A percentile compares a stretch with the other conserved stretches of the same genome.
Evolutionary conservation across 1,140 invertebrate genomes (phyloP).

Genomic region (Ylistrum balloti): DNA sequence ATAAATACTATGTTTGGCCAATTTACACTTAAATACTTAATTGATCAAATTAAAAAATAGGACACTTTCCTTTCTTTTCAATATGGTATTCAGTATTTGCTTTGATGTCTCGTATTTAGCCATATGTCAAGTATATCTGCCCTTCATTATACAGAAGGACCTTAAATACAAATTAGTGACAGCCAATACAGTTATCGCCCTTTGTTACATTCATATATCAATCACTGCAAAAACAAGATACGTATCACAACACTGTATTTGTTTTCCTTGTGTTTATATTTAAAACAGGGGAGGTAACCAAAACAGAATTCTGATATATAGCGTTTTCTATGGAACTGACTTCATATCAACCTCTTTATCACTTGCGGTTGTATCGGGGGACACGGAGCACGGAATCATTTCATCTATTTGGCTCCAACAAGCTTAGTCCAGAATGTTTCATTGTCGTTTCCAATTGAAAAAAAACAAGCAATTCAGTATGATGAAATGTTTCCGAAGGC

Average conservation of each 20-base stretch:
- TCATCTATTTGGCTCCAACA: neutral
- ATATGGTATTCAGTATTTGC: neutral
- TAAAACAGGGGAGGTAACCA: neutral
- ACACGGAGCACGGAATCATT: neutral
- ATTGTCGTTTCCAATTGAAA: neutral
- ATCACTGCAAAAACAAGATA: neutral
- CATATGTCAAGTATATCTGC: neutral
- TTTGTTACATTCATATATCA: neutral
- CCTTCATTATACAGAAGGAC: neutral
- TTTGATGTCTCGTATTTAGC: neutral
- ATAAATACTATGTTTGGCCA: neutral
- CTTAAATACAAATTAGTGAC: neutral
- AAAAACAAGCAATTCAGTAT: conserved; percentile 6
- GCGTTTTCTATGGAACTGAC: neutral
- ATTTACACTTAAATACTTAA: conserved; percentile 36
- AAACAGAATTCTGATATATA: neutral
- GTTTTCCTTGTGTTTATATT: neutral
- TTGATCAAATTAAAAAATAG: conserved; percentile 24
- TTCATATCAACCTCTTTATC: neutral
- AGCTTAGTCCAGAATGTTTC: neutral
- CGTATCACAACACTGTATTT: neutral
- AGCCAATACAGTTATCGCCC: neutral
- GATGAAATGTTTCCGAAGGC: neutral
- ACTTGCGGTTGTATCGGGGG: neutral
- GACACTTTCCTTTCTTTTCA: conserved; percentile 27